Percentiles rank a stretch among this genome's conserved stretches.
These are phyloP conservation scores for Bombylius major DNA, from an alignment of 2,888 invertebrate genomes.

Conservation along the genomic window DNA sequence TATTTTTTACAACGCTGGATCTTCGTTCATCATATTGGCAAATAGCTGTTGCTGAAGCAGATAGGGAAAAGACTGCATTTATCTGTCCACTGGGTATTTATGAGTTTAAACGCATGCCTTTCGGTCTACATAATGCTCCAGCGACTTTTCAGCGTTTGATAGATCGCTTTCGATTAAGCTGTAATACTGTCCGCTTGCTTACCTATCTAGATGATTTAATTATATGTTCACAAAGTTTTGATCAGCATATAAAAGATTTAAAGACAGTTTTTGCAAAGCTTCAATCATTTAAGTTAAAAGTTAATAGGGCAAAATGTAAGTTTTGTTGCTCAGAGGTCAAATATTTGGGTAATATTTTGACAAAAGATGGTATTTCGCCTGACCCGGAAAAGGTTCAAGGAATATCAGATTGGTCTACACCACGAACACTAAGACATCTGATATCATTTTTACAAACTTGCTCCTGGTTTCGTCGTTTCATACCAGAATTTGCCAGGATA, in stretches of 20 bases:
- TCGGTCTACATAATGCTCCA: slow-evolving; percentile 6
- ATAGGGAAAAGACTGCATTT: slow-evolving; percentile 8
- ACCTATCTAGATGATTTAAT: slow-evolving; percentile 23
- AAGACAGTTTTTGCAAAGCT: slow-evolving; percentile 15
- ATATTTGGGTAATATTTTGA: slow-evolving; percentile 11
- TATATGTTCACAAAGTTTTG: slow-evolving; percentile 17
- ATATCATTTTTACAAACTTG: too few relatives aligned
- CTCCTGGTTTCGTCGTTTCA: slow-evolving; percentile 10
- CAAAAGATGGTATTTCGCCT: slow-evolving; percentile 15
- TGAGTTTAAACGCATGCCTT: slow-evolving; percentile 9
- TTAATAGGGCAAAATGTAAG: background rate
- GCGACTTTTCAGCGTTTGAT: background rate
- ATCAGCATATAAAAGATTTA: slow-evolving; percentile 18
- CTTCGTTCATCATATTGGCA: slow-evolving; percentile 20
- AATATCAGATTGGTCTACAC: too few relatives aligned
- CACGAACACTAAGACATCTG: too few relatives aligned
- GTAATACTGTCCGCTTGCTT: slow-evolving; percentile 17
- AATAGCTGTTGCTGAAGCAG: slow-evolving; percentile 13
- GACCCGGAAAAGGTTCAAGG: slow-evolving; percentile 21
- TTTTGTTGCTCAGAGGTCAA: slow-evolving; percentile 9
- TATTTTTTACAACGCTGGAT: slow-evolving; percentile 16
- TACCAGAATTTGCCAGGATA: slow-evolving; percentile 11
- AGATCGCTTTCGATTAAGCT: slow-evolving; percentile 2
- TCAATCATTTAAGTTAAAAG: slow-evolving; percentile 11
- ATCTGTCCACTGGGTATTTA: slow-evolving; percentile 1